Evolutionary conservation across 2,888 invertebrate species (phyloP).

Genomic region (Drosophila nigritarsus): DNA sequence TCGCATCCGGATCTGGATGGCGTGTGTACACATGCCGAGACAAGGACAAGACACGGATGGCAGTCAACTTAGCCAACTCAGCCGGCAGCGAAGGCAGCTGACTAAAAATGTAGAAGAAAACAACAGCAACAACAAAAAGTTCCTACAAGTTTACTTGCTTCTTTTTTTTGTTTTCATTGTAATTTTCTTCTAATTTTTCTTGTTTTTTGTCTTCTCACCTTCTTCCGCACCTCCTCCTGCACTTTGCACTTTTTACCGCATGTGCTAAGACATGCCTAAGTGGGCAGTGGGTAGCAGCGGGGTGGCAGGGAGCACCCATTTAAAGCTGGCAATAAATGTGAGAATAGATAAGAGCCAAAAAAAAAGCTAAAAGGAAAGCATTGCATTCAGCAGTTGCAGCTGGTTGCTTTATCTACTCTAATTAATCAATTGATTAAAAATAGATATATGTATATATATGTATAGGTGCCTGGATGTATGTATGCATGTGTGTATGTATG

Average conservation of each 20-base stretch:
- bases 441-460: not conserved
- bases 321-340: not conserved
- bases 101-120: conserved; percentile 40
- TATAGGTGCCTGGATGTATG: rapidly evolving
- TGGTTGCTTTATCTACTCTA: not conserved
- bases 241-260: conserved; percentile 30
- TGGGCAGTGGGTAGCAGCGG: conserved; percentile 1
- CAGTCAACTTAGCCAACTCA: conserved; percentile 56
- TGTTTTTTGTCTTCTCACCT: conserved; percentile 25
- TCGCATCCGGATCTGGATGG: conserved; percentile 49
- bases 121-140: conserved; percentile 48
- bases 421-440: not conserved
- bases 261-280: conserved; percentile 2
- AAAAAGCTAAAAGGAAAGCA: not conserved
- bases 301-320: not conserved
- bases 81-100: conserved; percentile 39
- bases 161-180: conserved; percentile 27
- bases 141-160: conserved; percentile 61
- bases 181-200: conserved; percentile 53
- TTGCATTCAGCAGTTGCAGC: not conserved
- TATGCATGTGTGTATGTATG: not conserved
- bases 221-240: conserved; percentile 4
- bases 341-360: not conserved
- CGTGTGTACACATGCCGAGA: conserved; percentile 69
- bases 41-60: conserved; percentile 70